Evolutionary conservation across 2,113 vertebrate species (phyloP), one percentile per base, ranked within the genome.

Genomic region (Xiphophorus maculatus): DNA sequence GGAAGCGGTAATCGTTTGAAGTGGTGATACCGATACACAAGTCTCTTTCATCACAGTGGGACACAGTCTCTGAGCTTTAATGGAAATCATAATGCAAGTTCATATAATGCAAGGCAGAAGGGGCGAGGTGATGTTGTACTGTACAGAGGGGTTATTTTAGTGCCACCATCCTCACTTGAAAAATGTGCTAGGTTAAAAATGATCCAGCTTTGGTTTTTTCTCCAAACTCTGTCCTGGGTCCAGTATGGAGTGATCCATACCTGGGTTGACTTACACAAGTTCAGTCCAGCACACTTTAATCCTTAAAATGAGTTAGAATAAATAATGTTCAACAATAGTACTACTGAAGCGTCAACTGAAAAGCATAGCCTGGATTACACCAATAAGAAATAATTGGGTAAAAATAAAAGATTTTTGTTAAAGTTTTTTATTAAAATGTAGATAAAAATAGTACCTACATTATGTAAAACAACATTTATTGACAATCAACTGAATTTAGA

Each of bases 21-120:
- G 90, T 91, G 81, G 84, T 37, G 25, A 4, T 71, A 62, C 81
- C 74, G 80, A 87, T 89, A 89, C 82, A 70, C 79, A 74, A 81
- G 88, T 78, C 85, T 77, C 92, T 95, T 94, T 94, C 86, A 90
- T 93, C 89, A 91, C 84, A 89, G 86, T 51, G 0, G 89, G 81
- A 30, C 87, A 87, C 91, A 84, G 80, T 80, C 28, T 33, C 72
- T 30, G 80, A 81, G 73, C 87, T 75, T 88, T 92, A 92, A 93
- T 94, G 89, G 91, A 93, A 94, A 92, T 93, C 87, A 93, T 93
- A 94, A 92, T 90, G 77, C 80, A 85, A 88, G 85, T 92, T 93
- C 85, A 92, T 89, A 92, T n/a, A n/a, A n/a, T n/a, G n/a, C n/a
- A 79, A 87, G 88, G 85, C 79, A 69, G 65, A 65, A 33, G 67